Percentiles rank a stretch among this genome's conserved stretches.
These are phyloP conservation scores for Barbus barbus DNA, from an alignment of 2,113 vertebrate species.

Conservation along the genomic window DNA sequence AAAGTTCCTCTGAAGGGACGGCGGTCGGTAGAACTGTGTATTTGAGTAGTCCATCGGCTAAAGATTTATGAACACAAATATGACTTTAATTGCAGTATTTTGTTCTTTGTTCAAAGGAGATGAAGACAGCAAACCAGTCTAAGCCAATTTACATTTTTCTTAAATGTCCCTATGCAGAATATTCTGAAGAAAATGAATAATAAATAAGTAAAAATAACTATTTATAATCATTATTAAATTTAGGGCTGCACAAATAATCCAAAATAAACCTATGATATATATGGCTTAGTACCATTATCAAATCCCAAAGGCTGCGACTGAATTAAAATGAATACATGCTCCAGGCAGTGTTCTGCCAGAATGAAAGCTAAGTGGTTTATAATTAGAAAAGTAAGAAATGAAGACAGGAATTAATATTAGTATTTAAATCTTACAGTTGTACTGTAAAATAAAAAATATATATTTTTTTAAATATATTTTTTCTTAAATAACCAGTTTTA, in stretches of 20 bases:
- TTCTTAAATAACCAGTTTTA: too few relatives aligned
- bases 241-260: neutral
- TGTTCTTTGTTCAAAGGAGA: neutral
- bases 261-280: neutral
- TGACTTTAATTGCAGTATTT: neutral
- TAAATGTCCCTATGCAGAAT: neutral
- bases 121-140: neutral
- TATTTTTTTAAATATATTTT: too few relatives aligned
- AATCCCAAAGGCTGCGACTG: neutral
- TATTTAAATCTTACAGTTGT: neutral
- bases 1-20: constrained; percentile 40
- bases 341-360: neutral
- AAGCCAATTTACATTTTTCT: neutral
- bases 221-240: neutral
- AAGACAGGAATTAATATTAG: neutral
- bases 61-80: neutral
- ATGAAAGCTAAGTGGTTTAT: neutral
- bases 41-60: too few relatives aligned
- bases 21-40: neutral
- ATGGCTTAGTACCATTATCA: neutral
- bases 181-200: neutral
- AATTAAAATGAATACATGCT: neutral
- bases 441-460: neutral
- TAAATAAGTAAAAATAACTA: neutral
- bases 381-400: neutral